Base-by-base conservation (phyloP, 2,797 vertebrate species). In the Adelosebastes latens region DNA sequence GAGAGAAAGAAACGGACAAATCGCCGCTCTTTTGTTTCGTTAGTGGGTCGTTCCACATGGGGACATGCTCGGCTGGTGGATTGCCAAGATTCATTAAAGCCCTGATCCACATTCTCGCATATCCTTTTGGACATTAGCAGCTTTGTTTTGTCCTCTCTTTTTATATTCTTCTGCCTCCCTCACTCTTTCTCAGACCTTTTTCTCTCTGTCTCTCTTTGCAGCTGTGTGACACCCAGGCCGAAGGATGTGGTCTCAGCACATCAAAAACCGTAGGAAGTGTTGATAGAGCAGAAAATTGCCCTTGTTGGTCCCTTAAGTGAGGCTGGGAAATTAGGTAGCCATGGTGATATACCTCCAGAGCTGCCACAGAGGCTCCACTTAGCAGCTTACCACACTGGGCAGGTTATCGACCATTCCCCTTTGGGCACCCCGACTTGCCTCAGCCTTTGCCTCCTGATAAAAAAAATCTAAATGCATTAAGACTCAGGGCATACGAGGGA, bases 231-330 rank as follows among this genome's bases (percentile, higher is more conserved):
- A 71, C 78, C 74, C 5, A 29, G 58, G 81, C 66, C 49, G 66
- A 36, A 80, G 73, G 72, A 78, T 67, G n/a, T 67, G n/a, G 61
- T 72, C 73, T 79, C 73, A 71, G 56, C 69, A 79, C 80, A 72
- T 59, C 3, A 0, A 84, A 62, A 79, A 90, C 85, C 8, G 67
- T 32, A 82, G 70, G 75, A 87, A 79, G 14, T 80, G 77, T 86
- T 77, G 80, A 86, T 78, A 77, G 79, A 88, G 88, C 75, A 85
- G 81, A 89, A 89, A 93, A 92, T 90, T 93, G 90, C 86, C 85
- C 84, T 63, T 84, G 89, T 81, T 87, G 89, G 78, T 91, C 83
- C 84, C 80, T 75, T 84, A 88, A 94, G 90, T 88, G 87, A 85
- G 82, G 75, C 75, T 79, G 66, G 68, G 75, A 92, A 93, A 93